Conservation (phyloP, 1,140 invertebrate genomes). For the Zaprionus ornatus region DNA sequence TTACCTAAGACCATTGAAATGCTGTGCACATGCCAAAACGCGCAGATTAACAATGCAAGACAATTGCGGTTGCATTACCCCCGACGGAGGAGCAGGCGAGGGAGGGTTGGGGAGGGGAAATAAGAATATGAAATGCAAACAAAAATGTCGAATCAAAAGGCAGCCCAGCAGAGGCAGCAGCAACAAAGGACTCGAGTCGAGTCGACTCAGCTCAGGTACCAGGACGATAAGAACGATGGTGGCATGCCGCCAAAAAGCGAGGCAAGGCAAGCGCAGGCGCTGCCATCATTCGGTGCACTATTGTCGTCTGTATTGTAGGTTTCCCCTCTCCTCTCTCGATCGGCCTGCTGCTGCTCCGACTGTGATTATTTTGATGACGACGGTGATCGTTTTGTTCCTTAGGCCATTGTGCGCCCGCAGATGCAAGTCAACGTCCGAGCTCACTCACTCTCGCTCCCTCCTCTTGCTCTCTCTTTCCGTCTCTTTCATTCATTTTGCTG, state of each 20-base stretch:
- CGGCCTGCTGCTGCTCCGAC: constrained; percentile 34
- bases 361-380: constrained; percentile 64
- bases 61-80: constrained; percentile 79
- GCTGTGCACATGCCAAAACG: constrained; percentile 76
- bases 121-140: constrained; percentile 55
- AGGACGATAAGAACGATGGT: constrained; percentile 5
- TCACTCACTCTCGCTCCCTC: not conserved
- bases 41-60: constrained; percentile 54
- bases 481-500: constrained; percentile 6
- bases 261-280: constrained; percentile 39
- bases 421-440: constrained; percentile 81
- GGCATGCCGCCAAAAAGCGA: constrained; percentile 68
- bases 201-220: not conserved
- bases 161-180: constrained; percentile 12
- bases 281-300: constrained; percentile 65
- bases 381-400: constrained; percentile 43
- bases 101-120: constrained; percentile 2
- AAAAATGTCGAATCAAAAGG: constrained; percentile 55
- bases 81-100: not conserved
- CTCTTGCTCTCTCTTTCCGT: not conserved
- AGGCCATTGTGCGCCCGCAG: constrained; percentile 69
- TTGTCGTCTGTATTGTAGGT: constrained; percentile 36
- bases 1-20: constrained; percentile 50
- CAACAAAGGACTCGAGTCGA: constrained; percentile 61
- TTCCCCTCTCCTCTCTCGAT: not conserved